Evolutionary conservation across 2,888 invertebrate genomes (phyloP).

Genomic region (Leucania comma): DNA sequence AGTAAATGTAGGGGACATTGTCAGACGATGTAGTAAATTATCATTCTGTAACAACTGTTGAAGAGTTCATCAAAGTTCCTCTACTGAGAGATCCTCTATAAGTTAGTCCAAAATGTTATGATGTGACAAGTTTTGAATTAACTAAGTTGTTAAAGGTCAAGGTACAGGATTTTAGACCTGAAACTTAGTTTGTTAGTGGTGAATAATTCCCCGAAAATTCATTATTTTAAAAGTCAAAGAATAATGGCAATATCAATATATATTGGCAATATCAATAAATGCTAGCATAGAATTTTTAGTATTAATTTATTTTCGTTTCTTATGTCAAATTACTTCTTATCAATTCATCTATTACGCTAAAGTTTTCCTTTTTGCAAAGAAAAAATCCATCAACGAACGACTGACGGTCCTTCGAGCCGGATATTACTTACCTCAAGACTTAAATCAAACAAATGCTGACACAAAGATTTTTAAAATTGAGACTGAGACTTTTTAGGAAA

Average conservation of each 20-base stretch:
- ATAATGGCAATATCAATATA: too few relatives aligned
- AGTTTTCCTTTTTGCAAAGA: background rate
- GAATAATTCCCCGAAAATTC: background rate
- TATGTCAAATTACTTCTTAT: background rate
- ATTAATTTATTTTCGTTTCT: too few relatives aligned
- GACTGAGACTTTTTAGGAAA: background rate
- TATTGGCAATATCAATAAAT: too few relatives aligned
- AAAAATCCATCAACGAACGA: background rate
- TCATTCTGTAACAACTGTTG: slow-evolving; percentile 19
- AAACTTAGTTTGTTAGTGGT: background rate
- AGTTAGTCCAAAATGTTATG: background rate
- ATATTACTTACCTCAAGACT: background rate
- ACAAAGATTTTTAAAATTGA: background rate
- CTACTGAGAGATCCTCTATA: background rate
- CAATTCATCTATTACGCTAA: background rate
- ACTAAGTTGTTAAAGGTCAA: slow-evolving; percentile 9
- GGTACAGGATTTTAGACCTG: background rate
- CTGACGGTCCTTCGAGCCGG: background rate
- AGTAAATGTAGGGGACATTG: too few relatives aligned
- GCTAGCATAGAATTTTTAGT: too few relatives aligned
- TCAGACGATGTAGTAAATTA: too few relatives aligned
- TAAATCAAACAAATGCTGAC: background rate
- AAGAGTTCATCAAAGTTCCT: slow-evolving; percentile 8
- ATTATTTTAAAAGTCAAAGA: background rate
- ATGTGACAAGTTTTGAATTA: slow-evolving; percentile 21